A percentile compares a stretch with the other conserved stretches of the same genome.
Evolutionary conservation across 2,113 vertebrate species (phyloP).

Genomic region (Pedionomus torquatus): DNA sequence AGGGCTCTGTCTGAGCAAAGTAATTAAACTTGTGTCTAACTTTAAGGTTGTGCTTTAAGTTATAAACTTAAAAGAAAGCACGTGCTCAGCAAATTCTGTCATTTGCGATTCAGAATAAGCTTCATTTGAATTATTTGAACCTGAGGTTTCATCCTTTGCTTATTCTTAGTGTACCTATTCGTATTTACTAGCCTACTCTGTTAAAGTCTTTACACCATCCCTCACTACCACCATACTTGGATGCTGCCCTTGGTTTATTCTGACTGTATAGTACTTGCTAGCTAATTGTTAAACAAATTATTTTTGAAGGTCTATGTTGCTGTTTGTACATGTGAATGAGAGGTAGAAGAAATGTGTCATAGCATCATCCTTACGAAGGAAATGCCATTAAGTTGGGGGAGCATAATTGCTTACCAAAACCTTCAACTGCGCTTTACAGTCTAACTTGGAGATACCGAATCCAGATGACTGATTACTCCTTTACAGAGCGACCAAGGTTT

Average conservation of each 20-base stretch:
- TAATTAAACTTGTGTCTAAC: constrained; percentile 30
- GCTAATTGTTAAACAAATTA: neutral
- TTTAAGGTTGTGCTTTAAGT: neutral
- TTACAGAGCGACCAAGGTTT: neutral
- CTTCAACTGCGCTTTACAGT: neutral
- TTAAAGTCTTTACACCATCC: neutral
- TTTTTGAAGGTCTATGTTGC: neutral
- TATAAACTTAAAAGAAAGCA: neutral
- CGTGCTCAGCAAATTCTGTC: neutral
- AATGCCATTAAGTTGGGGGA: neutral
- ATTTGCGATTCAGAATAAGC: neutral
- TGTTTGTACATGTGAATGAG: neutral
- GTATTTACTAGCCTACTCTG: neutral
- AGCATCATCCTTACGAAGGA: neutral
- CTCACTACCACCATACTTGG: neutral
- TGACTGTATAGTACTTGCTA: neutral
- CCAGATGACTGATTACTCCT: neutral
- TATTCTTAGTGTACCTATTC: neutral
- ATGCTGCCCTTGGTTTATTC: neutral
- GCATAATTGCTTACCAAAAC: neutral
- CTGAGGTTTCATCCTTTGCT: neutral
- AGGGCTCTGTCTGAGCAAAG: constrained; percentile 29
- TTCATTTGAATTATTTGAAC: neutral
- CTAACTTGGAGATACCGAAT: neutral
- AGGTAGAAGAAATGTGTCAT: neutral